Base-by-base conservation (phyloP, 2,797 vertebrate species). In the Schizopygopsis malacanthus region DNA sequence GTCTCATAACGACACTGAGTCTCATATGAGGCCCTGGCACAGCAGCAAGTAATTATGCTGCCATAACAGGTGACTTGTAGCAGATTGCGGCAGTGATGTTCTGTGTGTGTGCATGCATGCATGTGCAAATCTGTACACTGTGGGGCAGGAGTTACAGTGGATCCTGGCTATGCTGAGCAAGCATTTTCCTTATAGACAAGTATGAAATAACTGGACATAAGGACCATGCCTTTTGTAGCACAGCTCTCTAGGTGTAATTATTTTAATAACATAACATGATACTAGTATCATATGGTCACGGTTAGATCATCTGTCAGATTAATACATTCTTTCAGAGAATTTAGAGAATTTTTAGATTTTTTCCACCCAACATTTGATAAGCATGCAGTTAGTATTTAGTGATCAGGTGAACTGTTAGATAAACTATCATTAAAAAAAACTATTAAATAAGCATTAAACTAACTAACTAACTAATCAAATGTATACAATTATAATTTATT, bases 21-120 rank as follows among this genome's bases (percentile, higher is more conserved):
- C 82, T 56, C 89, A 85, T 72, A 78, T 47, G 63, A 88, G 70
- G 87, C 83, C 52, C 69, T 70, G 82, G 82, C 56, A 75, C 71
- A 67, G 65, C 86, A 81, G 76, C 84, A 61, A 78, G 75, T 85
- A 78, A 83, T 87, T 86, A 89, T 70, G n/a, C 86, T 73, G 73
- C 81, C 76, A 86, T 75, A 37, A 70, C 88, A 87, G 86, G 84
- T 89, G 82, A 89, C 79, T 84, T 52, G 33, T 41, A 81, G 75
- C 89, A 90, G 86, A 86, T 87, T 84, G 84, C 16, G 25, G 59
- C 67, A 13, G 76, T 86, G 77, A 87, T 83, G 65, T 70, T 56
- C 41, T 47, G 54, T 5, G 50, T 37, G 39, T 28, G 45, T 11
- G 45, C 4, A 20, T 71, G 43, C 37, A 67, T 71, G 67, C 47